Conservation (phyloP, 2,797 vertebrate genomes). For the Eremophila alpestris region DNA sequence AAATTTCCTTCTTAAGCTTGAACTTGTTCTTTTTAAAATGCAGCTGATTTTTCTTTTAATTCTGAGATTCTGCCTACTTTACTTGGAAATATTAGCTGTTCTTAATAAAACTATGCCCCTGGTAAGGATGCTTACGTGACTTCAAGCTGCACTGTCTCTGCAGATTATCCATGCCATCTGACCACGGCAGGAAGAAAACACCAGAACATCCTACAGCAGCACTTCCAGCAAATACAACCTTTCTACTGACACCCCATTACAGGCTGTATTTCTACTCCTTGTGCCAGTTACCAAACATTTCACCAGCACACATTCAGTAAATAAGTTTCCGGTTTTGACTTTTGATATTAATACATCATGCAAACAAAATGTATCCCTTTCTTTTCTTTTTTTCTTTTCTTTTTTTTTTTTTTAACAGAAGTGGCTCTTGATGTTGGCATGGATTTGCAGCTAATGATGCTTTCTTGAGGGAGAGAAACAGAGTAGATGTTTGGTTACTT, state of each 20-base stretch:
- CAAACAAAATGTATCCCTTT: neutral
- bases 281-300: neutral
- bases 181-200: neutral
- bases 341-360: neutral
- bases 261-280: neutral
- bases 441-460: constrained; percentile 16
- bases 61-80: neutral
- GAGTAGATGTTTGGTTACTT: neutral
- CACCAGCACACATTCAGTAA: neutral
- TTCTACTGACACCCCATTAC: neutral
- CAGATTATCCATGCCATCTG: neutral
- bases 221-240: neutral
- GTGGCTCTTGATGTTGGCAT: neutral
- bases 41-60: neutral
- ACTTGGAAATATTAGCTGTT: neutral
- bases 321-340: neutral
- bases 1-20: constrained; percentile 44
- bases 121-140: neutral
- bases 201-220: neutral
- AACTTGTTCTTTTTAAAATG: constrained; percentile 33
- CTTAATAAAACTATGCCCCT: neutral
- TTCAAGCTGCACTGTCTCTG: neutral
- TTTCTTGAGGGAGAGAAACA: neutral
- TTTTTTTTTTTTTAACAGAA: neutral
- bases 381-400: neutral